A percentile compares a stretch with the other conserved stretches of the same genome.
phyloP scores from a whole-genome alignment of 2,797 vertebrate genomes.

The Thunnus albacares region DNA sequence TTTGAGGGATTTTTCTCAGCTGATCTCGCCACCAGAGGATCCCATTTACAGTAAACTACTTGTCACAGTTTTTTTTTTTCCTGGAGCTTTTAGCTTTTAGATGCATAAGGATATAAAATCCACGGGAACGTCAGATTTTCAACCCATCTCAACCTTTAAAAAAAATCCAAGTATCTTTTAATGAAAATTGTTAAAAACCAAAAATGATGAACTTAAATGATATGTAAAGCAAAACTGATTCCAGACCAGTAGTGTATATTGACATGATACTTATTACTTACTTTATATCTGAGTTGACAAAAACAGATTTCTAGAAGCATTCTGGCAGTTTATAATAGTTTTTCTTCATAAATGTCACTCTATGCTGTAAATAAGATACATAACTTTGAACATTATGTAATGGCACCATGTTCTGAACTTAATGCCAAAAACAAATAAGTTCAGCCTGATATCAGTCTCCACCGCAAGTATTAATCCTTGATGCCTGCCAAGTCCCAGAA shows the following conservation, averaged over 20 bases:
- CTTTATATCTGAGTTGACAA: background rate
- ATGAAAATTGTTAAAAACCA: background rate
- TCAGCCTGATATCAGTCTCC: constrained; percentile 11
- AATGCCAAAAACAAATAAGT: constrained; percentile 11
- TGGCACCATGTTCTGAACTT: constrained; percentile 18
- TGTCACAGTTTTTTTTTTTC: background rate
- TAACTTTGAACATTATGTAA: constrained; percentile 15
- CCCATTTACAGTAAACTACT: background rate
- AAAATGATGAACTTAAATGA: constrained; percentile 6
- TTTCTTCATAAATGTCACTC: constrained; percentile 23
- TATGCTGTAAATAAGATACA: constrained; percentile 25
- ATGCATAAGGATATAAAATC: background rate
- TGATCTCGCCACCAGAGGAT: no score
- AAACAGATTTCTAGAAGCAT: constrained; percentile 23
- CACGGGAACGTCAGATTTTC: background rate
- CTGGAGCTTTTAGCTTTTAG: background rate
- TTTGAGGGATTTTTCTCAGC: background rate
- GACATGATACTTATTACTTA: constrained; percentile 7
- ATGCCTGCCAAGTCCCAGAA: background rate
- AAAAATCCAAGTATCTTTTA: constrained; percentile 2
- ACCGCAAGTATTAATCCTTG: background rate
- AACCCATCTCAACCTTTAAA: background rate
- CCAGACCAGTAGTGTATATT: constrained; percentile 46
- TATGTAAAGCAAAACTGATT: constrained; percentile 40
- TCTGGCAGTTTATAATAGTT: constrained; percentile 2